phyloP scores from a whole-genome alignment of 2,888 invertebrate genomes.

The Andrena flavipes region DNA sequence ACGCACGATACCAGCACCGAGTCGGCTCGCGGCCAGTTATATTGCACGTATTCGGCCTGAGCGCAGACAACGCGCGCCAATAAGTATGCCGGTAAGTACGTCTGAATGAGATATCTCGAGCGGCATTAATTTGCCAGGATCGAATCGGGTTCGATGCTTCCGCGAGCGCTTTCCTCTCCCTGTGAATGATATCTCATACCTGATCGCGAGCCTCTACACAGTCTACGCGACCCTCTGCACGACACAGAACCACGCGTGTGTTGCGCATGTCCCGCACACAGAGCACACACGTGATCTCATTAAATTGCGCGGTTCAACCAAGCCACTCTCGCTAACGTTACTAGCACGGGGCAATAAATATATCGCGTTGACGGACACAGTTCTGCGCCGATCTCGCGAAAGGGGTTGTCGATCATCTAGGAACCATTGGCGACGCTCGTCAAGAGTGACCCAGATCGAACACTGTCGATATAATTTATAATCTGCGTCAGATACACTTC shows the following conservation, averaged over 20 bases:
- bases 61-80: conserved; percentile 27
- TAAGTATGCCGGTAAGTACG: conserved; percentile 60
- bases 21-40: conserved; percentile 42
- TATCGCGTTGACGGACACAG: conserved; percentile 58
- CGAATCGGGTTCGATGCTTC: conserved; percentile 72
- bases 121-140: conserved; percentile 78
- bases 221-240: not conserved
- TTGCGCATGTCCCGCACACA: conserved; percentile 3
- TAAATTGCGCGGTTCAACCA: conserved; percentile 51
- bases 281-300: conserved; percentile 67
- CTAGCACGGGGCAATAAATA: conserved; percentile 63
- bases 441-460: conserved; percentile 18
- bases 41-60: conserved; percentile 29
- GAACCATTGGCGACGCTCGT: conserved; percentile 16
- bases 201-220: conserved; percentile 58
- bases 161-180: conserved; percentile 64
- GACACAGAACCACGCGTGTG: conserved; percentile 40
- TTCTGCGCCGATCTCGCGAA: conserved; percentile 45
- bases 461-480: conserved; percentile 46
- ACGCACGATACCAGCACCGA: conserved; percentile 34
- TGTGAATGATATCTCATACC: conserved; percentile 75
- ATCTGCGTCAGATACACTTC: not conserved
- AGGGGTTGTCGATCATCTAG: conserved; percentile 47
- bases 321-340: conserved; percentile 13
- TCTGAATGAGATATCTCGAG: conserved; percentile 73